phyloP scores from a whole-genome alignment of 1,140 invertebrate genomes.

The Bombus confusus region DNA sequence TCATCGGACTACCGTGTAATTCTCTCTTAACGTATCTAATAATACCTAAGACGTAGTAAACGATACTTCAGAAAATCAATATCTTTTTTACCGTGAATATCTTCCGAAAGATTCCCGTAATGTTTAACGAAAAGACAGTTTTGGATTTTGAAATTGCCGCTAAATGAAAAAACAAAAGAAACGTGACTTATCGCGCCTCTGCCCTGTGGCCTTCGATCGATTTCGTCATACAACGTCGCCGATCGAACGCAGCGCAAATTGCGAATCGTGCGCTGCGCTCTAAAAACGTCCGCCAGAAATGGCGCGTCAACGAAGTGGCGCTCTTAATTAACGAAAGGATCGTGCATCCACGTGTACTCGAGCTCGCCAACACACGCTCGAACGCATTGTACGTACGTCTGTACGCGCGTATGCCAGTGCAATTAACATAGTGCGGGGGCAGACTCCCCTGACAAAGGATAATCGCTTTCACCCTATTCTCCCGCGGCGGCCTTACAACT shows the following conservation, averaged over 20 bases:
- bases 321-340: constrained; percentile 45
- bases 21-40: too few species aligned
- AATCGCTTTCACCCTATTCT: constrained; percentile 40
- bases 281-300: background rate
- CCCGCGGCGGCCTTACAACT: constrained; percentile 50
- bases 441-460: constrained; percentile 56
- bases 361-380: background rate
- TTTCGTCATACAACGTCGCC: too few species aligned
- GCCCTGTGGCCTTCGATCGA: accelerated
- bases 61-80: too few species aligned
- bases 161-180: too few species aligned
- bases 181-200: too few species aligned
- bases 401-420: constrained; percentile 19
- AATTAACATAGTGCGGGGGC: constrained; percentile 64
- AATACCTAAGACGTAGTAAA: too few species aligned
- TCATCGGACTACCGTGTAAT: too few species aligned
- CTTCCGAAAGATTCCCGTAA: too few species aligned
- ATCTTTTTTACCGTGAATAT: too few species aligned
- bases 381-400: background rate
- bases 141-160: too few species aligned
- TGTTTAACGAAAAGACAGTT: too few species aligned
- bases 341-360: background rate
- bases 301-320: constrained; percentile 1
- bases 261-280: background rate
- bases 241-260: too few species aligned